A percentile compares a stretch with the other conserved stretches of the same genome.
Evolutionary conservation across 2,113 vertebrate genomes (phyloP).

Genomic region (Archocentrus centrarchus): DNA sequence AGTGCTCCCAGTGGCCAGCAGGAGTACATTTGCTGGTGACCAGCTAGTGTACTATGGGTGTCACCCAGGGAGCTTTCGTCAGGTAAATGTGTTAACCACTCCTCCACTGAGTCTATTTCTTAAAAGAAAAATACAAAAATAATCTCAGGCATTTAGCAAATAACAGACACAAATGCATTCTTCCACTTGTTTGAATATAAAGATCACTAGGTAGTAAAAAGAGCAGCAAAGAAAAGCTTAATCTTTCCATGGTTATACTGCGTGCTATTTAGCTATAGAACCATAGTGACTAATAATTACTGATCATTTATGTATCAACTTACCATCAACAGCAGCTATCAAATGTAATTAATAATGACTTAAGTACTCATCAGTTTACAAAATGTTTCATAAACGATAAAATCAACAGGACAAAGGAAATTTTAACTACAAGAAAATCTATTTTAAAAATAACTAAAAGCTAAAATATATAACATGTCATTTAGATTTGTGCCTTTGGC

Average conservation of each 20-base stretch:
- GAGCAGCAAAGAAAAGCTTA: not conserved
- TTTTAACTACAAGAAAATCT: not conserved
- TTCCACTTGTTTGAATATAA: not conserved
- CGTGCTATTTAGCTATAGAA: not conserved
- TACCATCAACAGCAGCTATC: not conserved
- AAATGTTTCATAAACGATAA: not conserved
- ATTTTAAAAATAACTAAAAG: not conserved
- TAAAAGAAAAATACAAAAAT: not conserved
- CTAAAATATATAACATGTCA: not conserved
- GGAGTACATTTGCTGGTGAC: not conserved
- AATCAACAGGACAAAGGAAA: not conserved
- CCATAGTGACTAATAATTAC: not conserved
- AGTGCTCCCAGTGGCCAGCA: not conserved
- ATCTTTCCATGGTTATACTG: not conserved
- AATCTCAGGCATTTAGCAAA: not conserved
- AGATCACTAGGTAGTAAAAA: not conserved
- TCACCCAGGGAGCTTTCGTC: not conserved
- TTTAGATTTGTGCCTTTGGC: not conserved
- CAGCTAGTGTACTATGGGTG: no score
- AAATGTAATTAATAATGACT: slow-evolving; percentile 6
- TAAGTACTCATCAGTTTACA: not conserved
- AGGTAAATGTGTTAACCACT: not conserved
- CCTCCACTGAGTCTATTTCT: not conserved
- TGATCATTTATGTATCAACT: not conserved
- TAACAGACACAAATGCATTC: no score